Evolutionary conservation across 1,140 invertebrate genomes (phyloP).

Genomic region (Meloidogyne exigua): DNA sequence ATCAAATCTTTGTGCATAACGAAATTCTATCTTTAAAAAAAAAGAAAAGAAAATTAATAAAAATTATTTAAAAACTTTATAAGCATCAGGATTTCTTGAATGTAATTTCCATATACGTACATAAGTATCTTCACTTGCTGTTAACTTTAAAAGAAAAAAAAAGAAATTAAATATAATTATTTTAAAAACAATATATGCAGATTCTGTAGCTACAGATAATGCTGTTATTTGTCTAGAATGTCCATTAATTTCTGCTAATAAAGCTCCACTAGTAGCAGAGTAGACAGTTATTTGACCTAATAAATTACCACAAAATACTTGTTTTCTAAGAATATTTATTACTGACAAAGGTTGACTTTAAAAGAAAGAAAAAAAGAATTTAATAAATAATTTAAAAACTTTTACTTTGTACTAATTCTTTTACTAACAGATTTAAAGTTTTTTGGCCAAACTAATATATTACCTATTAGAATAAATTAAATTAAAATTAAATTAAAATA

Average conservation of each 20-base stretch:
- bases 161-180: background rate
- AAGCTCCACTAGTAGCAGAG: slow-evolving; percentile 35
- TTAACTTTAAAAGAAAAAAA: slow-evolving; percentile 32
- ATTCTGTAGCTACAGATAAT: slow-evolving; percentile 37
- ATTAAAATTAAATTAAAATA: too few species aligned
- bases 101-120: slow-evolving; percentile 55
- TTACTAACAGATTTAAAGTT: slow-evolving; percentile 48
- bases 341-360: slow-evolving; percentile 42
- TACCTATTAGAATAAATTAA: slow-evolving; percentile 13
- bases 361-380: slow-evolving; percentile 13
- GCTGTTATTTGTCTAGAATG: slow-evolving; percentile 50
- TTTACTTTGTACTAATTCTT: slow-evolving; percentile 39
- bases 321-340: slow-evolving; percentile 49
- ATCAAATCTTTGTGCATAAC: slow-evolving; percentile 39
- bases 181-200: slow-evolving; percentile 20
- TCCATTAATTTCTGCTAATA: slow-evolving; percentile 52
- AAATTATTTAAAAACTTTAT: slow-evolving; percentile 39
- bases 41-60: background rate
- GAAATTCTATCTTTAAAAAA: slow-evolving; percentile 47
- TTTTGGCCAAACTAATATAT: slow-evolving; percentile 50
- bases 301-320: slow-evolving; percentile 49
- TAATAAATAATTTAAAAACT: background rate
- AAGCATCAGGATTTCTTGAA: slow-evolving; percentile 50
- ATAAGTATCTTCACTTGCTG: slow-evolving; percentile 51
- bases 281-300: slow-evolving; percentile 49